These are phyloP conservation scores for Tragelaphus scriptus DNA, from an alignment of 2,113 vertebrate genomes.

Conservation along the genomic window DNA sequence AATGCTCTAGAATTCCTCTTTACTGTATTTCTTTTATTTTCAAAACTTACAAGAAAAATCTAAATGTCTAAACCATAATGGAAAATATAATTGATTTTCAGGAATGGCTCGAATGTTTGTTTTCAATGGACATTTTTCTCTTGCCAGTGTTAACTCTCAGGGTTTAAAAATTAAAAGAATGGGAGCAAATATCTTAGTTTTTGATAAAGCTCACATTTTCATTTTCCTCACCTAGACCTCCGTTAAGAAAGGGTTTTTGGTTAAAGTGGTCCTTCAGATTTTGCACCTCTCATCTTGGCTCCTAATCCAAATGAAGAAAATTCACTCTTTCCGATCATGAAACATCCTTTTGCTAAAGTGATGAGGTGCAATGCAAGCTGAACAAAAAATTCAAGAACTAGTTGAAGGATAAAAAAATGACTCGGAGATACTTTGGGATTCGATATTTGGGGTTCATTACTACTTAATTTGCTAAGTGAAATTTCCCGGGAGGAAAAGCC, in stretches of 20 bases:
- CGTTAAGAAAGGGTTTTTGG: constrained; percentile 30
- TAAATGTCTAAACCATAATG: not conserved
- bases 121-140: constrained; percentile 12
- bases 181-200: not conserved
- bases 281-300: constrained; percentile 37
- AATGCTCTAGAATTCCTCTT: not conserved
- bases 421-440: constrained; percentile 15
- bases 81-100: constrained; percentile 24
- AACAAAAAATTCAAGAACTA: constrained; percentile 13
- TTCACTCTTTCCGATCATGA: constrained; percentile 17
- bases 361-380: not conserved
- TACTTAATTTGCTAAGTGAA: constrained; percentile 68
- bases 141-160: not conserved
- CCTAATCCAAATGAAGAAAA: constrained; percentile 44
- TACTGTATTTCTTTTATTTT: not conserved
- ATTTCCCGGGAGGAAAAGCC: constrained; percentile 54
- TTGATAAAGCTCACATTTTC: constrained; percentile 33
- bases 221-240: constrained; percentile 1
- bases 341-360: constrained; percentile 27
- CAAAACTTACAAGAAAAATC: not conserved
- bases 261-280: constrained; percentile 14
- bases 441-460: constrained; percentile 46
- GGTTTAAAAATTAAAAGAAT: not conserved
- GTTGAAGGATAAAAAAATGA: constrained; percentile 24
- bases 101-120: not conserved